These are phyloP conservation scores for Hermaeophaga mercurialis DNA, from an alignment of 2,888 invertebrate species.

Conservation along the genomic window DNA sequence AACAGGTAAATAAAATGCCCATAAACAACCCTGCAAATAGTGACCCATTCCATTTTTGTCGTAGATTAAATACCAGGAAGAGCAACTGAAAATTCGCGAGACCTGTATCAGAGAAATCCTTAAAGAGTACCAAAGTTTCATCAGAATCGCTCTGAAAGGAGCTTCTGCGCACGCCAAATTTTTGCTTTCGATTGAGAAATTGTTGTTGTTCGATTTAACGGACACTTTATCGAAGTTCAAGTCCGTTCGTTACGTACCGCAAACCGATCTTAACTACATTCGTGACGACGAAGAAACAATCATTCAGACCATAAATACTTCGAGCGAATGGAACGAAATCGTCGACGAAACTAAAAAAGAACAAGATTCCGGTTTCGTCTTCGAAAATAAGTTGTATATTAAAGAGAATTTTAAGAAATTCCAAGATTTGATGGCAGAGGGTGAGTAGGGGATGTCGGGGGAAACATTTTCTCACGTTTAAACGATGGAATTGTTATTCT, in stretches of 20 bases:
- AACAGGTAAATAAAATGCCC: too few relatives aligned
- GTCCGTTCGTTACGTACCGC: too few relatives aligned
- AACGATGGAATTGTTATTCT: too few relatives aligned
- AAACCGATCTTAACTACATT: too few relatives aligned
- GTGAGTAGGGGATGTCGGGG: not conserved
- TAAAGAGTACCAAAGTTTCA: slow-evolving; percentile 59
- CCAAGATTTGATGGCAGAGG: slow-evolving; percentile 40
- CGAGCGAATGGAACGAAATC: too few relatives aligned
- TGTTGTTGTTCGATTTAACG: slow-evolving; percentile 52
- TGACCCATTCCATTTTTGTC: too few relatives aligned
- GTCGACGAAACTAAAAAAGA: too few relatives aligned
- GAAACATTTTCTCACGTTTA: too few relatives aligned
- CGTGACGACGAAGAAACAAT: not conserved
- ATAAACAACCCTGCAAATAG: too few relatives aligned
- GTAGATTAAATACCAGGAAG: not conserved
- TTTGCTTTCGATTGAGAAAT: slow-evolving; percentile 54
- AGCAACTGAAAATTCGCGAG: not conserved
- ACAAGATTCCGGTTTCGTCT: slow-evolving; percentile 46
- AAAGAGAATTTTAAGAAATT: slow-evolving; percentile 53
- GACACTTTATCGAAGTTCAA: slow-evolving; percentile 23
- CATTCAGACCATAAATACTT: too few relatives aligned
- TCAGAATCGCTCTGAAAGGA: slow-evolving; percentile 57
- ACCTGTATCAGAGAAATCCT: not conserved
- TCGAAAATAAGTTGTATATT: slow-evolving; percentile 51
- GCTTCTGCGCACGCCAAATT: slow-evolving; percentile 60